Evolutionary conservation across 2,113 vertebrate species (phyloP), one percentile per base, ranked within the genome.

Genomic region (cat (Felis catus)): DNA sequence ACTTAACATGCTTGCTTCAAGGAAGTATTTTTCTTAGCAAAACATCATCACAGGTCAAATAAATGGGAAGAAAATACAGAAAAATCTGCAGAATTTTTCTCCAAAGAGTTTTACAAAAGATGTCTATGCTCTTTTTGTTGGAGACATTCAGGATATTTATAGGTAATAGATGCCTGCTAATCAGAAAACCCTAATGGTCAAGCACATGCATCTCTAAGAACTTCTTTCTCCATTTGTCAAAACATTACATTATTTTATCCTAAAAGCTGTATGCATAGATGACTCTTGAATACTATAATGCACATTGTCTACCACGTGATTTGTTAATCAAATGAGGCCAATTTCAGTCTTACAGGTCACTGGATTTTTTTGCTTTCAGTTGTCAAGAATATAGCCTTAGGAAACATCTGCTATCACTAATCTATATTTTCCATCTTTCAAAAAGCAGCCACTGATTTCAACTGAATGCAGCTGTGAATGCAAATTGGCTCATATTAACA

Each of bases 351-450:
- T 81, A 81, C 3, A 18, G 81, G 53, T 91, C 65, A 84, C 61
- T 81, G 80, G 11, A 27, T 71, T 91, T 51, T 83, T 55, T 66
- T 89, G 27, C 39, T 27, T 90, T 73, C 12, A 25, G n/a, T 82
- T 92, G 53, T 95, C 87, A 93, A 91, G 73, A 83, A 89, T 76
- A 14, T 45, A 90, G 92, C 76, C 23, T 70, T 55, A 71, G 81
- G 55, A 96, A 84, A 76, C 39, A 90, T 41, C 81, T 91, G 83
- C 31, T 58, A 65, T 82, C 63, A n/a, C 53, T 87, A 95, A 93
- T 90, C 36, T 92, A 65, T 90, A 82, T 63, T 92, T 97, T 81
- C 80, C 63, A 29, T 68, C 80, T 95, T 90, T 95, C 55, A 90
- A 76, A 92, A 63, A 88, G 76, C 74, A 94, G 41, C 53, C 31